Percentiles rank a stretch among this genome's conserved stretches.
phyloP scores from a whole-genome alignment of 1,140 invertebrate species.

The Drosophila lacteicornis region DNA sequence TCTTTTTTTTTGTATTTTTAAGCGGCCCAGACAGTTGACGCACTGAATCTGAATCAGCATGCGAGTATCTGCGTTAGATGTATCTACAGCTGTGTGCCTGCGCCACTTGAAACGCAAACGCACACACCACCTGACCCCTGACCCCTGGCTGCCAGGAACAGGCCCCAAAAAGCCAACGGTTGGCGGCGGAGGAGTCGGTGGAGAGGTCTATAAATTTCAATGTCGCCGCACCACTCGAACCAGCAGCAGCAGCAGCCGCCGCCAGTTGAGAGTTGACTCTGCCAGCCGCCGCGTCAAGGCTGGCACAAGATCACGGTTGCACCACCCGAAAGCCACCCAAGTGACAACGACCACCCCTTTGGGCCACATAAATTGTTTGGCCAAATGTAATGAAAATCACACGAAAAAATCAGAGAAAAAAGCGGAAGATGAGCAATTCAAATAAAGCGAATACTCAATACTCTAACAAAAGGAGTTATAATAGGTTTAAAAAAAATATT shows the following conservation, averaged over 20 bases:
- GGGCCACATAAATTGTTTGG: conserved; percentile 72
- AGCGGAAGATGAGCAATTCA: neutral
- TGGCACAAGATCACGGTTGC: conserved; percentile 41
- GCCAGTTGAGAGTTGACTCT: conserved; percentile 36
- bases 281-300: conserved; percentile 31
- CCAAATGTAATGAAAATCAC: conserved; percentile 67
- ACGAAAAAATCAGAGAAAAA: conserved; percentile 20
- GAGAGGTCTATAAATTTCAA: conserved; percentile 71
- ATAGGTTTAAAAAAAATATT: neutral
- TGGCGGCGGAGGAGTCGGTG: neutral
- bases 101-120: conserved; percentile 56
- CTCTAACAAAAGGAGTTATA: neutral
- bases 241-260: conserved; percentile 10
- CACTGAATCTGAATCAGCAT: conserved; percentile 20
- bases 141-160: conserved; percentile 39
- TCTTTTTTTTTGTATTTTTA: conserved; percentile 22
- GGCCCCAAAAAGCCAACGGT: neutral
- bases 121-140: conserved; percentile 12
- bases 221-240: conserved; percentile 67
- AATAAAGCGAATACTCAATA: conserved; percentile 4
- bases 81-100: conserved; percentile 22
- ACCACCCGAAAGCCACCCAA: conserved; percentile 13
- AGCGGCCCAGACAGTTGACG: conserved; percentile 44
- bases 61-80: conserved; percentile 36
- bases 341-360: conserved; percentile 50